Conservation (phyloP, 2,113 vertebrate species). For the Tilapia sparmanii region DNA sequence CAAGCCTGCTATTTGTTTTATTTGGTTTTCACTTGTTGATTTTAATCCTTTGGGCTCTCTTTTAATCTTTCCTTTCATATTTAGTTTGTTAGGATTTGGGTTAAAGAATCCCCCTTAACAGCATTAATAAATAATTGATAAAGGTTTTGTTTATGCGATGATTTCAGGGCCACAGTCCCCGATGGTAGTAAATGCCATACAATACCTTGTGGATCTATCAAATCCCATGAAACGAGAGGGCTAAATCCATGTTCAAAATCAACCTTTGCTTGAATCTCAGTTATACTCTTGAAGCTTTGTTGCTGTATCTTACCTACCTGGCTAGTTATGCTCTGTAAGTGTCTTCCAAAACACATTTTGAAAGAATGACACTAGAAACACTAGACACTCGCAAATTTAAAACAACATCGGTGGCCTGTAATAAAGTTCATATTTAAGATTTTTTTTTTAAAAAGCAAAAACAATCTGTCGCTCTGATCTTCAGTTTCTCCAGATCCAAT, state of each 20-base stretch:
- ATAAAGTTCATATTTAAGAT: neutral
- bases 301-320: neutral
- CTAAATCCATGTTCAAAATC: neutral
- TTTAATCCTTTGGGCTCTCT: neutral
- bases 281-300: neutral
- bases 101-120: neutral
- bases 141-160: neutral
- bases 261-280: neutral
- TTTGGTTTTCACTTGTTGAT: neutral
- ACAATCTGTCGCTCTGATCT: neutral
- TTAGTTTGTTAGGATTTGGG: neutral
- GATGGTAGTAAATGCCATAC: neutral
- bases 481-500: neutral
- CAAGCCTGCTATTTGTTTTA: neutral
- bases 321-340: neutral
- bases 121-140: neutral
- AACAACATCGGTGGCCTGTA: neutral
- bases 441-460: accelerated
- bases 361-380: neutral
- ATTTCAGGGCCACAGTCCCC: neutral
- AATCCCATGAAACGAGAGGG: neutral
- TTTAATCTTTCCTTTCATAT: neutral
- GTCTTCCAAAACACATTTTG: neutral
- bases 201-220: neutral
- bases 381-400: neutral